Percentiles rank a stretch among this genome's conserved stretches.
phyloP scores from a whole-genome alignment of 2,797 vertebrate genomes.

The Cichlasoma orientale region DNA sequence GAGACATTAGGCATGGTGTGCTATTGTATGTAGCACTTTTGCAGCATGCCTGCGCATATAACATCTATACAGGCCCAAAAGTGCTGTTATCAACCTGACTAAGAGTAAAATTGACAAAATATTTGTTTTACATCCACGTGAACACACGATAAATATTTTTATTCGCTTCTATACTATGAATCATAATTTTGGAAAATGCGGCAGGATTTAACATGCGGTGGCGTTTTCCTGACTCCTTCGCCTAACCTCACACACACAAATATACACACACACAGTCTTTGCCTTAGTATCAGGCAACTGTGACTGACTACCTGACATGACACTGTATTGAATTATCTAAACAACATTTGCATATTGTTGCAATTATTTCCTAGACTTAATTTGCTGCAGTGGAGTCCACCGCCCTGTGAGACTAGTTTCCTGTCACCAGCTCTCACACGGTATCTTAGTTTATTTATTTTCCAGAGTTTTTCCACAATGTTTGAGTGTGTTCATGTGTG shows the following conservation, averaged over 20 bases:
- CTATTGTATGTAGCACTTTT: not conserved
- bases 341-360: constrained; percentile 97
- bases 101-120: not conserved
- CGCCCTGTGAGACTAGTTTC: constrained; percentile 90
- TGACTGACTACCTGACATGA: constrained; percentile 93
- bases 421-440: constrained; percentile 90
- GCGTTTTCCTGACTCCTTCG: constrained; percentile 67
- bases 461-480: constrained; percentile 37
- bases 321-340: constrained; percentile 92
- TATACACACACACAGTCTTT: constrained; percentile 15
- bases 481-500: constrained; percentile 25
- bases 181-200: not conserved
- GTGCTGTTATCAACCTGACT: not conserved
- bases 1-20: not conserved
- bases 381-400: constrained; percentile 93
- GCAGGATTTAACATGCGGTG: not conserved
- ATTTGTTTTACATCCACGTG: not conserved
- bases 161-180: not conserved
- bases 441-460: constrained; percentile 71
- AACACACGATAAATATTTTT: not conserved
- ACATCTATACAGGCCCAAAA: not conserved
- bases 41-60: not conserved
- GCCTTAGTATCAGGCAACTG: constrained; percentile 75
- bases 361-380: constrained; percentile 99
- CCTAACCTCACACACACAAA: constrained; percentile 19